These are phyloP conservation scores for Meloidogyne exigua DNA, from an alignment of 1,140 invertebrate species.

Conservation along the genomic window DNA sequence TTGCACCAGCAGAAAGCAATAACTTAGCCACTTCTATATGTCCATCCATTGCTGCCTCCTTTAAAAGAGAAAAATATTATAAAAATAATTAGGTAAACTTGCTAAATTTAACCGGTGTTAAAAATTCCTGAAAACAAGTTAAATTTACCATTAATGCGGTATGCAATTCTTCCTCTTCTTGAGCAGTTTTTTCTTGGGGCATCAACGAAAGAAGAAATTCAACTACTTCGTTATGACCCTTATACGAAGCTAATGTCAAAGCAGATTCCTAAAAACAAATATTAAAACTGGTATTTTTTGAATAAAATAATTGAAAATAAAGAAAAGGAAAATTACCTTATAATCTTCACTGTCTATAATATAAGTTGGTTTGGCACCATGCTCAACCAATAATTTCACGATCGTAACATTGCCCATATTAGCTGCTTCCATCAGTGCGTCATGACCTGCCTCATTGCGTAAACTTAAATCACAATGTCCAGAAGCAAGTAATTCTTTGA, in stretches of 20 bases:
- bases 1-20: conserved; percentile 73
- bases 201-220: conserved; percentile 66
- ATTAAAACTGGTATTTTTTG: background rate
- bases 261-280: conserved; percentile 76
- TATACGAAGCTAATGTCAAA: conserved; percentile 92
- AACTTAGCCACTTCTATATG: conserved; percentile 71
- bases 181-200: conserved; percentile 70
- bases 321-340: conserved; percentile 38
- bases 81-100: too few relatives aligned
- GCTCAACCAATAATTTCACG: conserved; percentile 80
- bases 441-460: conserved; percentile 93
- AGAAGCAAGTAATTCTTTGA: conserved; percentile 40
- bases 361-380: conserved; percentile 78
- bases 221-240: conserved; percentile 92
- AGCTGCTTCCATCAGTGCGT: conserved; percentile 97
- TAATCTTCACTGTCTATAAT: conserved; percentile 81
- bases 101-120: too few relatives aligned
- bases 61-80: background rate
- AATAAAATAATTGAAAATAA: conserved; percentile 2
- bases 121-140: background rate
- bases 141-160: conserved; percentile 81
- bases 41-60: conserved; percentile 97
- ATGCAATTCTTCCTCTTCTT: conserved; percentile 97
- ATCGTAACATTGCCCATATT: conserved; percentile 85
- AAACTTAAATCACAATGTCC: conserved; percentile 36